These are phyloP conservation scores for Incurvaria masculella DNA, from an alignment of 2,888 invertebrate species.

Conservation along the genomic window DNA sequence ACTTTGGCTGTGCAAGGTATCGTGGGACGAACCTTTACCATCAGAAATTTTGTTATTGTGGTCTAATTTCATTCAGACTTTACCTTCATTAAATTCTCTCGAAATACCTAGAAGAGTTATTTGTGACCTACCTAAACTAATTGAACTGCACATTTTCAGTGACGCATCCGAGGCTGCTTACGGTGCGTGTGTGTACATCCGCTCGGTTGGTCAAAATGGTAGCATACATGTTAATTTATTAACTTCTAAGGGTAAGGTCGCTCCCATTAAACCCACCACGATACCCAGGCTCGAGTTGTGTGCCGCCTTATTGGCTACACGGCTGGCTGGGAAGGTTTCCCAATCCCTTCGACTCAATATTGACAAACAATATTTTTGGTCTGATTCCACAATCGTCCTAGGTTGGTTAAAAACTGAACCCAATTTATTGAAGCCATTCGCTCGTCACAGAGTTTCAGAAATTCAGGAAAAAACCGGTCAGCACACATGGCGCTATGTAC, in stretches of 20 bases:
- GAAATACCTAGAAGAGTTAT: constrained; percentile 5
- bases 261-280: constrained; percentile 11
- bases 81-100: constrained; percentile 5
- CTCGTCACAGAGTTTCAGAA: constrained; percentile 13
- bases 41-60: constrained; percentile 1
- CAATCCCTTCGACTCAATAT: neutral
- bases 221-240: constrained; percentile 1
- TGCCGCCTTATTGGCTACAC: constrained; percentile 9
- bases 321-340: neutral
- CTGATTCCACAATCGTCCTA: constrained; percentile 3
- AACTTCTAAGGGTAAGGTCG: constrained; percentile 6
- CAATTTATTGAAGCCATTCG: constrained; percentile 14
- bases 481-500: constrained; percentile 12
- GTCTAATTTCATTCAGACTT: neutral
- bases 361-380: neutral
- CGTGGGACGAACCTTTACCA: constrained; percentile 18
- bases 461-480: constrained; percentile 9
- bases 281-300: constrained; percentile 13
- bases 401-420: constrained; percentile 2
- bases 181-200: constrained; percentile 6
- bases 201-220: constrained; percentile 1
- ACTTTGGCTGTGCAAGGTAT: constrained; percentile 16
- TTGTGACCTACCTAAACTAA: neutral
- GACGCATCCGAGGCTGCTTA: constrained; percentile 8
- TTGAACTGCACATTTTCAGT: constrained; percentile 7